phyloP scores from a whole-genome alignment of 2,888 invertebrate genomes.

The Rhagonycha lutea region DNA sequence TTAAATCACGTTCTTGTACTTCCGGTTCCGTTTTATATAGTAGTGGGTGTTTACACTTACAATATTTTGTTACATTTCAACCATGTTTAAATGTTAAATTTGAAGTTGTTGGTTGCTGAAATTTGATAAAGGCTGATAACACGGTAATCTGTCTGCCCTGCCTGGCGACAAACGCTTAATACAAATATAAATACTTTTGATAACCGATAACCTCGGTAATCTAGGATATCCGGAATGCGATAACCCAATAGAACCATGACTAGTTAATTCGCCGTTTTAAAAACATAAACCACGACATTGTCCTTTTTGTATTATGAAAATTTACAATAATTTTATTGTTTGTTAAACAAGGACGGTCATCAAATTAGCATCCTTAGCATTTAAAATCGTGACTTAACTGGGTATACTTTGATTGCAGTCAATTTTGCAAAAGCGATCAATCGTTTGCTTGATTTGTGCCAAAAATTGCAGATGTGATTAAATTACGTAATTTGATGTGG shows the following conservation, averaged over 20 bases:
- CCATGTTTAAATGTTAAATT: background rate
- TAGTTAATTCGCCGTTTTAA: conserved; percentile 11
- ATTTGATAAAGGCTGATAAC: background rate
- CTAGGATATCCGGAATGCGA: conserved; percentile 37
- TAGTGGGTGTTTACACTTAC: conserved; percentile 14
- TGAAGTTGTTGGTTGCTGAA: background rate
- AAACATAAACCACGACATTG: conserved; percentile 23
- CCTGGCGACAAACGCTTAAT: conserved; percentile 11
- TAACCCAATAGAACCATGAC: conserved; percentile 29
- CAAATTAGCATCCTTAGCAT: background rate
- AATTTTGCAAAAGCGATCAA: background rate
- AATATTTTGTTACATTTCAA: conserved; percentile 9
- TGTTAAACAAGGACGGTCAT: background rate
- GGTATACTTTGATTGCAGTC: background rate
- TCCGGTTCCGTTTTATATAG: conserved; percentile 29
- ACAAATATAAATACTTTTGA: conserved; percentile 13
- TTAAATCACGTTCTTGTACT: conserved; percentile 32
- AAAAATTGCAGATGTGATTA: conserved; percentile 18
- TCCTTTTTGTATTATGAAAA: conserved; percentile 1
- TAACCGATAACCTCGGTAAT: conserved; percentile 26
- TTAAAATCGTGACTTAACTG: background rate
- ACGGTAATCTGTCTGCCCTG: conserved; percentile 1
- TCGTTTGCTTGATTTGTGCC: background rate
- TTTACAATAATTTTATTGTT: background rate
- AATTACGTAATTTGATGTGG: conserved; percentile 27